Evolutionary conservation across 2,888 invertebrate genomes (phyloP).

Genomic region (Zygaena filipendulae): DNA sequence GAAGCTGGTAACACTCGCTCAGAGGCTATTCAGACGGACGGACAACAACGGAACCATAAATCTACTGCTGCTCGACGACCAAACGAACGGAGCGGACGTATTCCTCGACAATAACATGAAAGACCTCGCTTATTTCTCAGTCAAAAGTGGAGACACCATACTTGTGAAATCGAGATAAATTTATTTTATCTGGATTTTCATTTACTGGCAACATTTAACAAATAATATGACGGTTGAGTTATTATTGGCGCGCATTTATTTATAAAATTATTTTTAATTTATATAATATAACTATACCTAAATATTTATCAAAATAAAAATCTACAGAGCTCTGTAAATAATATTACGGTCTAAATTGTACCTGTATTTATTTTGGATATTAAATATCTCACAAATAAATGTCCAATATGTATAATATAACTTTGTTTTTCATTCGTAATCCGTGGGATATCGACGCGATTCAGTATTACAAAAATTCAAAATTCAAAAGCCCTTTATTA

Average conservation of each 20-base stretch:
- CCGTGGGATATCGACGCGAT: too few relatives aligned
- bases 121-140: constrained; percentile 83
- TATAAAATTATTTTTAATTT: constrained; percentile 16
- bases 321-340: constrained; percentile 49
- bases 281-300: constrained; percentile 15
- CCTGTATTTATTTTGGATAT: constrained; percentile 49
- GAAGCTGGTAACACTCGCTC: constrained; percentile 83
- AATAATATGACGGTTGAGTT: constrained; percentile 7
- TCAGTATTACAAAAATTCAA: too few relatives aligned
- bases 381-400: constrained; percentile 44
- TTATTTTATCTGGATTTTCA: constrained; percentile 11
- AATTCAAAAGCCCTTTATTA: too few relatives aligned
- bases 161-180: constrained; percentile 72
- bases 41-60: constrained; percentile 42
- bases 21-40: constrained; percentile 74
- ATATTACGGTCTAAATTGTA: constrained; percentile 42
- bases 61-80: constrained; percentile 63
- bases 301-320: constrained; percentile 23
- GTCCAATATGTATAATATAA: constrained; percentile 53
- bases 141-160: constrained; percentile 86
- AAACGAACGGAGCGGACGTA: constrained; percentile 74
- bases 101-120: constrained; percentile 84
- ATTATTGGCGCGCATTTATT: constrained; percentile 24
- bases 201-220: constrained; percentile 23
- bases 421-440: constrained; percentile 24